Conservation (phyloP, 1,140 invertebrate genomes). For the Neelides sp. region DNA sequence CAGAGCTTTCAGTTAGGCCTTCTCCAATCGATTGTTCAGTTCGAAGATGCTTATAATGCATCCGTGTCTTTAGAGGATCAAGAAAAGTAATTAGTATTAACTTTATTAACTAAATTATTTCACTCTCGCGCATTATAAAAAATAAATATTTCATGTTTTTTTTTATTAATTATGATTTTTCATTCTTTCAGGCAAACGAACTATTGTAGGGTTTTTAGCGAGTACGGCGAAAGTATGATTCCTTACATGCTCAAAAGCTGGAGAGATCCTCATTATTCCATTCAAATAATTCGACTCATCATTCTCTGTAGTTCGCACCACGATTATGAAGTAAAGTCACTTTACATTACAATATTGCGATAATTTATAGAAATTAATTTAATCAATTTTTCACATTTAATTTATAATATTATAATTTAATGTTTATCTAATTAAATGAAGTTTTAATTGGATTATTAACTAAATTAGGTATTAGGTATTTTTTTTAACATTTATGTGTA, state of each 20-base stretch:
- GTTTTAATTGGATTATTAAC: too few species aligned
- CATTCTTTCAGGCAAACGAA: slow-evolving; percentile 56
- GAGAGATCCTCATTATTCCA: slow-evolving; percentile 58
- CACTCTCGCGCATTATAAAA: background rate
- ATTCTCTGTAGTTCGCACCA: slow-evolving; percentile 88
- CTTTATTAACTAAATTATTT: background rate
- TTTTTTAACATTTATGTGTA: too few species aligned
- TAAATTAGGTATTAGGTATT: too few species aligned
- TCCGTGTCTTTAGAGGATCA: slow-evolving; percentile 85
- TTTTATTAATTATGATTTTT: too few species aligned
- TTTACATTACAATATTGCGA: background rate
- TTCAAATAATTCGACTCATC: slow-evolving; percentile 76
- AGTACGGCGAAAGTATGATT: slow-evolving; percentile 80
- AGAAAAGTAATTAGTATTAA: slow-evolving; percentile 52
- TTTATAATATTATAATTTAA: background rate
- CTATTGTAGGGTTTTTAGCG: slow-evolving; percentile 89
- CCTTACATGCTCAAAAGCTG: slow-evolving; percentile 57
- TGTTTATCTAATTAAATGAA: too few species aligned
- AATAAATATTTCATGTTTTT: slow-evolving; percentile 11
- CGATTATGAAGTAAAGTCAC: slow-evolving; percentile 69
- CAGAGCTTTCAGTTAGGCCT: slow-evolving; percentile 57
- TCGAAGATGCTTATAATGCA: slow-evolving; percentile 78
- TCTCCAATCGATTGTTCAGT: slow-evolving; percentile 62
- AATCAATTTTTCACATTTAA: background rate
- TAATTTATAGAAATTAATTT: background rate